phyloP scores from a whole-genome alignment of 2,888 invertebrate genomes.

The Periphyllus acericola region DNA sequence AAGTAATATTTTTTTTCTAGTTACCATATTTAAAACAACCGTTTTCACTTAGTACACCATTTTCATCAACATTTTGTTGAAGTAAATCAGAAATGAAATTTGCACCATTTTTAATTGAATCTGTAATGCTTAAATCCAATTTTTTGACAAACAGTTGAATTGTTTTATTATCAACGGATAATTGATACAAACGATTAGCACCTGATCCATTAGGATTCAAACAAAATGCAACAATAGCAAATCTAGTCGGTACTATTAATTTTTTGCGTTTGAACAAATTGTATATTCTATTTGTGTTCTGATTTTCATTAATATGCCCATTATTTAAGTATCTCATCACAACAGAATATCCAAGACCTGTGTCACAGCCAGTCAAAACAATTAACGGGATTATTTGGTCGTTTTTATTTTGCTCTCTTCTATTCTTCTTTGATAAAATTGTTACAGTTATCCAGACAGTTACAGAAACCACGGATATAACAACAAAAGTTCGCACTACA shows the following conservation, averaged over 20 bases:
- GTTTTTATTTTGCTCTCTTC: not conserved
- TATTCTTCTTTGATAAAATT: not conserved
- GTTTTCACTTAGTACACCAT: not conserved
- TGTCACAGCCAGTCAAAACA: conserved; percentile 86
- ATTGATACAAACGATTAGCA: conserved; percentile 41
- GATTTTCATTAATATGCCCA: conserved; percentile 66
- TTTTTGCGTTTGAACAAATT: not conserved
- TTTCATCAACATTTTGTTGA: not conserved
- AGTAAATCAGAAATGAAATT: conserved; percentile 32
- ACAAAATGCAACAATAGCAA: conserved; percentile 79
- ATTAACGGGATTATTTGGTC: conserved; percentile 62
- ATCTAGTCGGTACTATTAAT: conserved; percentile 69
- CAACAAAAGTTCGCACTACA: not conserved
- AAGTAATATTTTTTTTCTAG: conserved; percentile 44
- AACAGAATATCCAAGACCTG: conserved; percentile 82
- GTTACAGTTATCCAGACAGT: not conserved
- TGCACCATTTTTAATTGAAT: conserved; percentile 24
- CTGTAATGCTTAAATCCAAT: conserved; percentile 54
- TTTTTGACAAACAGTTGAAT: conserved; percentile 47
- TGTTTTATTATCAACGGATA: conserved; percentile 34
- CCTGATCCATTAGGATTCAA: conserved; percentile 58
- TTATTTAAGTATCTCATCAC: conserved; percentile 67
- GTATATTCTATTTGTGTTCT: not conserved
- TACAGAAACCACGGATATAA: not conserved
- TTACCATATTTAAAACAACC: conserved; percentile 19